Conservation (phyloP, 2,113 vertebrate species). For the Sapayoa aenigma region DNA sequence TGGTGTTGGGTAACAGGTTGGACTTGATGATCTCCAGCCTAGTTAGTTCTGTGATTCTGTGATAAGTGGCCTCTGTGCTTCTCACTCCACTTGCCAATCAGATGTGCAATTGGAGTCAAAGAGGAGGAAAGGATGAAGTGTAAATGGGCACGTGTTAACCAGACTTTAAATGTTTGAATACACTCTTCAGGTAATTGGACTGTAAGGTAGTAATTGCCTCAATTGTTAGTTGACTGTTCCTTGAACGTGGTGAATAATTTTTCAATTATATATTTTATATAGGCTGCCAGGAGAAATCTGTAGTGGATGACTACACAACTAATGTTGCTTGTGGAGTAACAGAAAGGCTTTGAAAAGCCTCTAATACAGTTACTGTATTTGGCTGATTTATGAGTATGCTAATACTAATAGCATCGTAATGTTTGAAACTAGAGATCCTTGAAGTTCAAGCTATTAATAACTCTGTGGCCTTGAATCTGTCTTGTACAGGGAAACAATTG, state of each 20-base stretch:
- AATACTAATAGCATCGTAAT: background rate
- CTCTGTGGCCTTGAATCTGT: background rate
- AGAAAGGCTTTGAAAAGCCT: background rate
- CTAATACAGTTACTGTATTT: background rate
- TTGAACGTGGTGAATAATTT: background rate
- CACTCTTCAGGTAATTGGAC: background rate
- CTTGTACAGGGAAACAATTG: background rate
- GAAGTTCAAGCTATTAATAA: background rate
- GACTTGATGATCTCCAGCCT: too few species aligned
- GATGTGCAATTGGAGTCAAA: background rate
- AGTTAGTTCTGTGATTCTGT: too few species aligned
- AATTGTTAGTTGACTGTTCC: background rate
- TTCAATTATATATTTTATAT: background rate
- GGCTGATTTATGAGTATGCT: background rate
- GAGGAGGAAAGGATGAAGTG: background rate
- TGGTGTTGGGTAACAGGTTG: too few species aligned
- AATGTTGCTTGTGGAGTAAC: background rate
- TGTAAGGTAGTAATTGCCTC: background rate
- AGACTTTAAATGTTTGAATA: background rate
- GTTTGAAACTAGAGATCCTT: background rate
- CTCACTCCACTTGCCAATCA: rapidly evolving
- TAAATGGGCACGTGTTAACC: background rate
- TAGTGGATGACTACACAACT: background rate
- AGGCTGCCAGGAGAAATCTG: background rate
- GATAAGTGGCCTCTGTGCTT: background rate